Conservation (phyloP, 1,140 invertebrate species). For the Nasonia giraulti region DNA sequence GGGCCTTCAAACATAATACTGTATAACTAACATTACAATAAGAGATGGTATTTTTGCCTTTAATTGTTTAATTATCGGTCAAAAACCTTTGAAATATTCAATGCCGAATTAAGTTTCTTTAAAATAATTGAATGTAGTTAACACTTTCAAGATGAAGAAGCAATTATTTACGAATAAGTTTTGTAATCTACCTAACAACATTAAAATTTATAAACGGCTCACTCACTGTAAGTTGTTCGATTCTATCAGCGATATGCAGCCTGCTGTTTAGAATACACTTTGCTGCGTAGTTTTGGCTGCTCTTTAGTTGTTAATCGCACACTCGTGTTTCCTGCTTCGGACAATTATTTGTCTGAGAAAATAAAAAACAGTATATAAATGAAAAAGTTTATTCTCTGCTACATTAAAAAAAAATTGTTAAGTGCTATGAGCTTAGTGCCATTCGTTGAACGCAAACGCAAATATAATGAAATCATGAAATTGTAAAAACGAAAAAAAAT, state of each 20-base stretch:
- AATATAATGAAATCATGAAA: background rate
- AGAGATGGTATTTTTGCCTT: too few relatives aligned
- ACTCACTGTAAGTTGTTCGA: conserved; percentile 36
- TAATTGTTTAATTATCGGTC: too few relatives aligned
- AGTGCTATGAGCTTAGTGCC: conserved; percentile 34
- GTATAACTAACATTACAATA: too few relatives aligned
- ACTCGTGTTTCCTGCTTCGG: background rate
- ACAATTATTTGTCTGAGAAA: conserved; percentile 2
- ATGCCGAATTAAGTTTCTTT: background rate
- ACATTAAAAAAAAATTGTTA: conserved; percentile 35
- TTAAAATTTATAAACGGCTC: conserved; percentile 11
- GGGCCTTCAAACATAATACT: background rate
- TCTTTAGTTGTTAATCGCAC: conserved; percentile 21
- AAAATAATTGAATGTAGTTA: background rate
- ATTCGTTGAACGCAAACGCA: conserved; percentile 29
- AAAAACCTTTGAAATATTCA: too few relatives aligned
- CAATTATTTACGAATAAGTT: conserved; percentile 10
- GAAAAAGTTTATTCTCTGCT: conserved; percentile 9
- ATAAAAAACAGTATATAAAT: background rate
- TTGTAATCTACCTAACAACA: conserved; percentile 8
- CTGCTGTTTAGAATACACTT: background rate
- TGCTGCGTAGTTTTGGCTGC: background rate
- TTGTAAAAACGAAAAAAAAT: background rate
- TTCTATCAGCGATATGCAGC: conserved; percentile 1
- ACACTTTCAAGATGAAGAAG: background rate